These are phyloP conservation scores for Holacanthella duospinosa DNA, from an alignment of 2,888 invertebrate species.

Conservation along the genomic window DNA sequence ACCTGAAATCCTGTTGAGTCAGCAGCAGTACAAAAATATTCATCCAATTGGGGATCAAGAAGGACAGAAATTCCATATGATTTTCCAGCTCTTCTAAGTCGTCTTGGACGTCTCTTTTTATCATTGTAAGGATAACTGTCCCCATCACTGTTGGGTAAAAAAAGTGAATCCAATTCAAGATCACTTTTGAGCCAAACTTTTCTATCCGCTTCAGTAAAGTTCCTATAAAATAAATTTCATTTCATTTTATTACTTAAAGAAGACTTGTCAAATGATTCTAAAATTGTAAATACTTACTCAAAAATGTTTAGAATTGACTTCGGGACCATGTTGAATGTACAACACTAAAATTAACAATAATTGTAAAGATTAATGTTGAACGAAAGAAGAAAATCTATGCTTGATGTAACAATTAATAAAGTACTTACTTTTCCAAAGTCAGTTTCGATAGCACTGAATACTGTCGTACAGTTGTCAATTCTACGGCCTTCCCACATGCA, in stretches of 20 bases:
- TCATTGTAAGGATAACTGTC: neutral
- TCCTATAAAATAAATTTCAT: neutral
- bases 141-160: neutral
- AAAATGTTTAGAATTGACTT: constrained; percentile 40
- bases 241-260: too few species aligned
- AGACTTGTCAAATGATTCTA: too few species aligned
- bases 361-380: too few species aligned
- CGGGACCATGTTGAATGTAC: constrained; percentile 69
- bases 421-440: neutral
- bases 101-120: constrained; percentile 11
- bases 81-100: constrained; percentile 27
- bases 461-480: neutral
- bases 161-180: neutral
- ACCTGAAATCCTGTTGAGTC: constrained; percentile 30
- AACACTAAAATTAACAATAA: too few species aligned
- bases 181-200: neutral
- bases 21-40: constrained; percentile 32
- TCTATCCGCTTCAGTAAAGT: neutral
- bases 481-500: neutral
- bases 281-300: neutral
- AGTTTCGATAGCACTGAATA: neutral
- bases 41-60: constrained; percentile 26
- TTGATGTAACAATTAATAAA: neutral
- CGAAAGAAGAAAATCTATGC: neutral
- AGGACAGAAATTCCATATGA: constrained; percentile 29